phyloP scores from a whole-genome alignment of 2,113 vertebrate species.

The Periophthalmodon schlosseri region DNA sequence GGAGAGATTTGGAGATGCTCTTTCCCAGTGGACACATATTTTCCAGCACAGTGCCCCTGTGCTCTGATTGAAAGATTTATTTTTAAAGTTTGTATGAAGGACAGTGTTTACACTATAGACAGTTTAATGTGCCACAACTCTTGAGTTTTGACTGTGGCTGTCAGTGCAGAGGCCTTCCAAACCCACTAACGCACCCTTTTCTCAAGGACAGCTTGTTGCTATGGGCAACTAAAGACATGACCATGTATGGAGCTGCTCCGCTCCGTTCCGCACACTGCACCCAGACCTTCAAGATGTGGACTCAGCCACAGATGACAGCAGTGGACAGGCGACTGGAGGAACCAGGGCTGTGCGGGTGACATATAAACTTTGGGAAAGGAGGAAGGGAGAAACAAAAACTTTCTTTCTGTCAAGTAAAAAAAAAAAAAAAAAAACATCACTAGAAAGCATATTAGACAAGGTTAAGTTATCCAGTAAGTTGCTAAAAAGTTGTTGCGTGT shows the following conservation, averaged over 20 bases:
- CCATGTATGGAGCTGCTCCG: slow-evolving; percentile 59
- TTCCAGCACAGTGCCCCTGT: slow-evolving; percentile 7
- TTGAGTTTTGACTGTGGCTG: slow-evolving; percentile 55
- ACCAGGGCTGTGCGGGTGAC: slow-evolving; percentile 10
- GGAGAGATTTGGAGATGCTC: slow-evolving; percentile 4
- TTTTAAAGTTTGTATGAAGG: slow-evolving; percentile 15
- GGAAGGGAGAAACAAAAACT: slow-evolving; percentile 6
- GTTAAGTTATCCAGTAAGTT: background rate
- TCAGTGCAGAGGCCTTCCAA: slow-evolving; percentile 39
- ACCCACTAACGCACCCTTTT: slow-evolving; percentile 52
- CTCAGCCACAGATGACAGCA: slow-evolving; percentile 56
- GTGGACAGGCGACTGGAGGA: slow-evolving; percentile 46
- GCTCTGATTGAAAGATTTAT: slow-evolving; percentile 26
- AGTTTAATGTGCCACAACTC: slow-evolving; percentile 42
- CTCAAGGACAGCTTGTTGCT: slow-evolving; percentile 70
- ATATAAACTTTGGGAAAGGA: slow-evolving; percentile 15
- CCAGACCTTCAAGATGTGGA: slow-evolving; percentile 48
- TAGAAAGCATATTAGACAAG: background rate
- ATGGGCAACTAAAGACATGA: slow-evolving; percentile 64
- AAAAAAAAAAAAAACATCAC: slow-evolving; percentile 21
- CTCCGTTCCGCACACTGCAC: slow-evolving; percentile 64
- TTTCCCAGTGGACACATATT: slow-evolving; percentile 4
- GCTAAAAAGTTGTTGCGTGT: background rate
- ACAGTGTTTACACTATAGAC: slow-evolving; percentile 24
- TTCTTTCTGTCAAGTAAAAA: slow-evolving; percentile 4